Evolutionary conservation across 2,113 vertebrate species (phyloP).

Genomic region (Capra hircus): DNA sequence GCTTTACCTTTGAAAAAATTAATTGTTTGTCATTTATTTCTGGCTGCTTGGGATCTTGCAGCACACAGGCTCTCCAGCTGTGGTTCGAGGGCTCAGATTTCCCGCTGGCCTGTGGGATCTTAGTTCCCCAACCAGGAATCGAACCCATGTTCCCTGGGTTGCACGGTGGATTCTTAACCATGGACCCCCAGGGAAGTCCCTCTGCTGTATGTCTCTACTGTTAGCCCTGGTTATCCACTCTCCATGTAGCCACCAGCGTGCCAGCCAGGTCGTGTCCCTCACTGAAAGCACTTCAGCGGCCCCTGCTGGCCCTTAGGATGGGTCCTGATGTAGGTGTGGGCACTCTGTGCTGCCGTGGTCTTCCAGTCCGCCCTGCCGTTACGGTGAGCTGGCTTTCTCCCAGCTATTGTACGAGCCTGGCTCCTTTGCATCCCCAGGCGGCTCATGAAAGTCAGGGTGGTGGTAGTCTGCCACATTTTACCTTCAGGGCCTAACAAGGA

Average conservation of each 20-base stretch:
- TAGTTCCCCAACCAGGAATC: background rate
- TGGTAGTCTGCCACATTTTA: background rate
- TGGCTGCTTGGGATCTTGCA: background rate
- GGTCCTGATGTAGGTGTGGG: background rate
- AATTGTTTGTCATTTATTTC: background rate
- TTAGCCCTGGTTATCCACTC: background rate
- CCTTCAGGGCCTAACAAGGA: background rate
- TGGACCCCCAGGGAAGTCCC: background rate
- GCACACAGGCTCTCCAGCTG: background rate
- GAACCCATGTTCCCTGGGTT: background rate
- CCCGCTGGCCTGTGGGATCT: background rate
- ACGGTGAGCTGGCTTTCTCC: background rate
- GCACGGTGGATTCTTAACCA: background rate
- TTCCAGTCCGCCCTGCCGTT: fast-evolving
- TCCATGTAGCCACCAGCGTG: background rate
- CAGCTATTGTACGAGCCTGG: fast-evolving
- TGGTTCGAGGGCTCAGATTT: background rate
- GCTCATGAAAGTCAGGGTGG: background rate
- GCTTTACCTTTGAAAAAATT: background rate
- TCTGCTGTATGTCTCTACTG: background rate
- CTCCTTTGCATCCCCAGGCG: background rate
- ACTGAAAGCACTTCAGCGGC: background rate
- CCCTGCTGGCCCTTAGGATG: background rate
- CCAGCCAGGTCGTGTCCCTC: background rate
- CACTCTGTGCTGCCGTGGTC: background rate